Conservation (phyloP, 2,113 vertebrate species). For the Lycaon pictus region DNA sequence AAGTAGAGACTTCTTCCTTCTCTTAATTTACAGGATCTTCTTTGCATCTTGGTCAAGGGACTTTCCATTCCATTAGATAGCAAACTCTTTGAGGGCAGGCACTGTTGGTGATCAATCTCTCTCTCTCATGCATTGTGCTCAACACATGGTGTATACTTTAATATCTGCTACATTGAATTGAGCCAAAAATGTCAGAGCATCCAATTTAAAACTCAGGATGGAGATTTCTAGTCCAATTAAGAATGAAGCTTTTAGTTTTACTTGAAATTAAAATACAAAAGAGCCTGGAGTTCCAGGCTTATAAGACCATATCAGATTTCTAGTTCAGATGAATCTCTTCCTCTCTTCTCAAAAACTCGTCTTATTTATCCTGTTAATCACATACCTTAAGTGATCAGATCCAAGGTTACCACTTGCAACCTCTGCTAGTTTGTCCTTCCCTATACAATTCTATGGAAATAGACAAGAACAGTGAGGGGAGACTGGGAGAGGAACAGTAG, state of each 20-base stretch:
- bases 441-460: slow-evolving; percentile 42
- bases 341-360: slow-evolving; percentile 29
- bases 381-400: slow-evolving; percentile 49
- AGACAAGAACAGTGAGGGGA: slow-evolving; percentile 57
- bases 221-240: slow-evolving; percentile 41
- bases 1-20: not conserved
- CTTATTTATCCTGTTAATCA: slow-evolving; percentile 60
- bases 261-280: slow-evolving; percentile 55
- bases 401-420: slow-evolving; percentile 10
- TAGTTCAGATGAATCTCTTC: slow-evolving; percentile 30
- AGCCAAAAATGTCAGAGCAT: slow-evolving; percentile 44
- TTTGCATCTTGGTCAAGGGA: not conserved
- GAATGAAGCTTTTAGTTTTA: not conserved
- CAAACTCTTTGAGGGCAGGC: not conserved
- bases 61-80: not conserved
- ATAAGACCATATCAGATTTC: slow-evolving; percentile 16
- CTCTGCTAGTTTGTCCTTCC: slow-evolving; percentile 58
- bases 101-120: not conserved
- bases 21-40: not conserved
- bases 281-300: not conserved
- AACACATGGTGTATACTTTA: not conserved
- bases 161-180: slow-evolving; percentile 25
- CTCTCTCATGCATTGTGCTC: not conserved
- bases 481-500: slow-evolving; percentile 20
- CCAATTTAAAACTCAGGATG: not conserved